Evolutionary conservation across 2,113 vertebrate genomes (phyloP).

Genomic region (Atherinomorus stipes): DNA sequence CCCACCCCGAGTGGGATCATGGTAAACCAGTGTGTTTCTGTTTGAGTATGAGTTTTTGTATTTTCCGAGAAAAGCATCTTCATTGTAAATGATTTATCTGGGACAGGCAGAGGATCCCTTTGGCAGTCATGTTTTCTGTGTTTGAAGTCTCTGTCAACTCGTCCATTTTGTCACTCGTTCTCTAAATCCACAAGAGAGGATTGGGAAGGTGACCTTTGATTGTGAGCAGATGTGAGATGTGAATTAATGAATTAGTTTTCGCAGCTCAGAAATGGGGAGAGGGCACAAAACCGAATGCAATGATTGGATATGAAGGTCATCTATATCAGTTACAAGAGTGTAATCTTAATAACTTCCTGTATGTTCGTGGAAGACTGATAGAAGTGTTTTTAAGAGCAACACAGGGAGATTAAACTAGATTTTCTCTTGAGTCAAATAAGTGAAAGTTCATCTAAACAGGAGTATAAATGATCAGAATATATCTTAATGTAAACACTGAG

Average conservation of each 20-base stretch:
- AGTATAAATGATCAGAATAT: constrained; percentile 3
- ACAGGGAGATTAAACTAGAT: constrained; percentile 6
- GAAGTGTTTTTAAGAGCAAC: neutral
- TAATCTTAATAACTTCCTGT: constrained; percentile 13
- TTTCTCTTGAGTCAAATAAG: neutral
- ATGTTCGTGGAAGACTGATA: constrained; percentile 4
- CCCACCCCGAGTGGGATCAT: neutral
- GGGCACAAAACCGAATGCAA: neutral
- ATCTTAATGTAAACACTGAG: constrained; percentile 11
- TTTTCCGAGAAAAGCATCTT: neutral
- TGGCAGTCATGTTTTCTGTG: constrained; percentile 36
- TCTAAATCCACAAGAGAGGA: neutral
- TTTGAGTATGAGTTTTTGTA: constrained; percentile 2
- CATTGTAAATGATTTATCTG: constrained; percentile 50
- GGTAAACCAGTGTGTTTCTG: neutral
- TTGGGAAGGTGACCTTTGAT: constrained; percentile 57
- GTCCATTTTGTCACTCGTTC: constrained; percentile 14
- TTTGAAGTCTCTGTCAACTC: constrained; percentile 39
- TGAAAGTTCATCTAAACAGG: too few species aligned
- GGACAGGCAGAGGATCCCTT: constrained; percentile 31
- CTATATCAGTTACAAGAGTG: constrained; percentile 16
- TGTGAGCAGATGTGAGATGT: constrained; percentile 35
- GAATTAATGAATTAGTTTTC: constrained; percentile 48
- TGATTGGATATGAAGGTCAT: constrained; percentile 43
- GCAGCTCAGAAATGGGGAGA: constrained; percentile 4